Percentiles rank a stretch among this genome's conserved stretches.
Evolutionary conservation across 2,888 invertebrate species (phyloP).

Genomic region (Amorpha juglandis): DNA sequence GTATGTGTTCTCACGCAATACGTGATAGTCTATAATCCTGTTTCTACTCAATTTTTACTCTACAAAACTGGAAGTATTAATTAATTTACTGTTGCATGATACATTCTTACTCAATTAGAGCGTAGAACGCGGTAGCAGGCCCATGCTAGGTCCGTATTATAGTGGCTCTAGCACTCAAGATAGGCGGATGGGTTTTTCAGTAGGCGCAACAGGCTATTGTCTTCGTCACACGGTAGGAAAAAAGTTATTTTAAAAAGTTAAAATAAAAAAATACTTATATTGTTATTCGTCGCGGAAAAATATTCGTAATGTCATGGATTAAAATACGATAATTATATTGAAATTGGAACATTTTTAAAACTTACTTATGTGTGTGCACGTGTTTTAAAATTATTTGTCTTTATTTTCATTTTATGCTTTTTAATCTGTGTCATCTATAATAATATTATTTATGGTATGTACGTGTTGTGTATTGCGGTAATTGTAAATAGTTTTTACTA

Average conservation of each 20-base stretch:
- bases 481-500: not conserved
- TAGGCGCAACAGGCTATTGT: slow-evolving; percentile 35
- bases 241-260: slow-evolving; percentile 16
- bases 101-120: slow-evolving; percentile 80
- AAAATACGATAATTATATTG: not conserved
- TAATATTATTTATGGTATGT: not conserved
- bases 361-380: not conserved
- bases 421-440: not conserved
- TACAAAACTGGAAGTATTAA: slow-evolving; percentile 43
- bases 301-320: not conserved
- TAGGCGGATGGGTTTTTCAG: slow-evolving; percentile 65
- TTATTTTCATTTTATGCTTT: not conserved
- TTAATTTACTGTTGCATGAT: slow-evolving; percentile 68
- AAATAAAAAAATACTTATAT: not conserved
- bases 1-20: not conserved
- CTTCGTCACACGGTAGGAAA: slow-evolving; percentile 38
- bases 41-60: slow-evolving; percentile 41
- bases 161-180: slow-evolving; percentile 67
- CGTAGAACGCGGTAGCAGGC: slow-evolving; percentile 63
- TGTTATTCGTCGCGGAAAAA: not conserved
- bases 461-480: not conserved
- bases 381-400: not conserved
- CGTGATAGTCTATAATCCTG: not conserved
- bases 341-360: not conserved
- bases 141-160: slow-evolving; percentile 59